Percentiles rank a stretch among this genome's conserved stretches.
These are phyloP conservation scores for Chironomus tentans DNA, from an alignment of 2,888 invertebrate genomes.

Conservation along the genomic window DNA sequence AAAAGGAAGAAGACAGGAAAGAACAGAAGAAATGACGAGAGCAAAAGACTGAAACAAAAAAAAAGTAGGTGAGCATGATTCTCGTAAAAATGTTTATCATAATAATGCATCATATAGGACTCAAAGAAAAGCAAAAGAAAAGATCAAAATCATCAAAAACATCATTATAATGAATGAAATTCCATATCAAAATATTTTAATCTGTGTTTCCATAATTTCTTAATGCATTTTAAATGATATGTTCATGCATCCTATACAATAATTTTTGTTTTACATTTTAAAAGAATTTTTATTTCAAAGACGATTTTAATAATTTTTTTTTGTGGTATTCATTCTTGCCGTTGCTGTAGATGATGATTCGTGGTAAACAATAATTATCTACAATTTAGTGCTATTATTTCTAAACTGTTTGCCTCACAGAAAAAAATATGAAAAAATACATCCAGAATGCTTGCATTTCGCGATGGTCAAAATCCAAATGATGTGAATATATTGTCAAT, in stretches of 20 bases:
- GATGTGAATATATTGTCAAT: too few species aligned
- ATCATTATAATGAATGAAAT: constrained; percentile 25
- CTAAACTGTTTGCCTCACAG: background rate
- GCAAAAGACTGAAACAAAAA: background rate
- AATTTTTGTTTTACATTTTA: background rate
- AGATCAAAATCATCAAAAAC: background rate
- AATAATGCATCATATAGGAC: background rate
- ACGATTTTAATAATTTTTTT: background rate
- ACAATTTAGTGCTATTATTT: constrained; percentile 24
- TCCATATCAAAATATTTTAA: constrained; percentile 27
- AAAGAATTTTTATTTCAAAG: background rate
- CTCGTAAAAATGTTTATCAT: background rate
- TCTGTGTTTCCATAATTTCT: constrained; percentile 26
- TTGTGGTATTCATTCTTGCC: too few species aligned
- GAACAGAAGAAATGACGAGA: background rate
- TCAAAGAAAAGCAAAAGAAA: background rate
- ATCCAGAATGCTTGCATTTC: background rate
- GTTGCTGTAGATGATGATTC: too few species aligned
- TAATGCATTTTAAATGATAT: constrained; percentile 27
- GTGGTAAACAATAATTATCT: constrained; percentile 17
- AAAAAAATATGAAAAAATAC: too few species aligned
- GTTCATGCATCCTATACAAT: background rate
- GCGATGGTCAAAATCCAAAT: background rate
- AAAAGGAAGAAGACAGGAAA: background rate
- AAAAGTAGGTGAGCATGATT: constrained; percentile 6